A percentile compares a stretch with the other conserved stretches of the same genome.
phyloP scores from a whole-genome alignment of 1,140 invertebrate genomes.

The Sitobion miscanthi region DNA sequence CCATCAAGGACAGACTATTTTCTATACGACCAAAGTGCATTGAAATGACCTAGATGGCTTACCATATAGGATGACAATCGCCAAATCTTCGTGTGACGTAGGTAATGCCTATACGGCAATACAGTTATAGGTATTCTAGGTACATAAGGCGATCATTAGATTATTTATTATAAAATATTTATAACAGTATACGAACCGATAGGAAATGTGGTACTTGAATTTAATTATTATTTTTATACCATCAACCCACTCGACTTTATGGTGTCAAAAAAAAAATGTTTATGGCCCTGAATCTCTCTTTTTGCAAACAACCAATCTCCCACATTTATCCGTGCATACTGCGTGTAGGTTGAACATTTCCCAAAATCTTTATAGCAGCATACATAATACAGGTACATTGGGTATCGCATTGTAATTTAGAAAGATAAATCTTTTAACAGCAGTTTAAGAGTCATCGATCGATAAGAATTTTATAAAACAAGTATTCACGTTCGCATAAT shows the following conservation, averaged over 20 bases:
- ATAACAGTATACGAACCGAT: background rate
- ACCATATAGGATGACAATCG: conserved; percentile 34
- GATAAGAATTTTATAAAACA: conserved; percentile 14
- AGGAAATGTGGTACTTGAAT: conserved; percentile 20
- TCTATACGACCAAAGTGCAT: background rate
- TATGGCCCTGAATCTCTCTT: conserved; percentile 48
- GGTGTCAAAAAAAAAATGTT: conserved; percentile 11
- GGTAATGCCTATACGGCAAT: background rate
- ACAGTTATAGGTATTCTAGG: background rate
- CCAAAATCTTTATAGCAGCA: background rate
- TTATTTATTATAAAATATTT: conserved; percentile 29
- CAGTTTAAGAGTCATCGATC: background rate
- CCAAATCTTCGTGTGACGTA: conserved; percentile 18
- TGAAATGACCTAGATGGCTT: conserved; percentile 34
- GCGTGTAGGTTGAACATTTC: conserved; percentile 25
- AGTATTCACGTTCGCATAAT: background rate
- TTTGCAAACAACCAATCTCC: conserved; percentile 23
- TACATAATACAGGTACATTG: background rate
- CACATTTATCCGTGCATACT: background rate
- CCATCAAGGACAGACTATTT: conserved; percentile 26
- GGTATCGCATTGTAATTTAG: background rate
- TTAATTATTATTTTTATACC: conserved; percentile 24
- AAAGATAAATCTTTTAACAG: background rate
- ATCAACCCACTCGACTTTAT: background rate
- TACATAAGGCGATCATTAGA: background rate